Conservation (phyloP, 1,140 invertebrate genomes). For the Atta cephalotes region DNA sequence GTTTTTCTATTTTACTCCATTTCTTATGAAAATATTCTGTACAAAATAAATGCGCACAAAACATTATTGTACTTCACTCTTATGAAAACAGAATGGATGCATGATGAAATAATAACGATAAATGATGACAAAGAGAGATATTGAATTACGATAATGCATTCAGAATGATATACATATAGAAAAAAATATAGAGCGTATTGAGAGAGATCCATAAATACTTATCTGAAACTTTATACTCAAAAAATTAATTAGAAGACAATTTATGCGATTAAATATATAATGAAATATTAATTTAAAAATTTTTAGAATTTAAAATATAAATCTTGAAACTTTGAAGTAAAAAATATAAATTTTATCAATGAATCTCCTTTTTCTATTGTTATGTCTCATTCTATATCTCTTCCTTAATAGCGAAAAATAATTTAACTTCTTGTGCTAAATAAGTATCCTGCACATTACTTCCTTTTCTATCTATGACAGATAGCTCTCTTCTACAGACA, state of each 20-base stretch:
- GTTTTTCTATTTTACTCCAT: not conserved
- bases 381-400: not conserved
- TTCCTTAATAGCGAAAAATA: not conserved
- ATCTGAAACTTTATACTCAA: not conserved
- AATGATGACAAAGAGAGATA: not conserved
- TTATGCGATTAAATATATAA: not conserved
- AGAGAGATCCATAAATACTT: conserved; percentile 3
- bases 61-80: not conserved
- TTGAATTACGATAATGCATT: not conserved
- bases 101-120: not conserved
- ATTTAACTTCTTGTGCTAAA: conserved; percentile 44
- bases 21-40: not conserved
- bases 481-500: not conserved
- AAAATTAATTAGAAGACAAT: not conserved
- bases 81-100: not conserved
- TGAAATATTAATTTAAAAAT: not conserved
- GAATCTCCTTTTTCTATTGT: not conserved
- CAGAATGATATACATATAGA: not conserved
- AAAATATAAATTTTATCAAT: not conserved
- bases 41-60: not conserved
- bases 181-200: not conserved
- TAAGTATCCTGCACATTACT: conserved; percentile 14
- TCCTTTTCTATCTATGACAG: conserved; percentile 27
- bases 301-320: not conserved
- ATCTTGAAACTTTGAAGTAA: not conserved